Evolutionary conservation across 2,113 vertebrate genomes (phyloP), one percentile per base, ranked within the genome.

Genomic region (Siniperca knerii): DNA sequence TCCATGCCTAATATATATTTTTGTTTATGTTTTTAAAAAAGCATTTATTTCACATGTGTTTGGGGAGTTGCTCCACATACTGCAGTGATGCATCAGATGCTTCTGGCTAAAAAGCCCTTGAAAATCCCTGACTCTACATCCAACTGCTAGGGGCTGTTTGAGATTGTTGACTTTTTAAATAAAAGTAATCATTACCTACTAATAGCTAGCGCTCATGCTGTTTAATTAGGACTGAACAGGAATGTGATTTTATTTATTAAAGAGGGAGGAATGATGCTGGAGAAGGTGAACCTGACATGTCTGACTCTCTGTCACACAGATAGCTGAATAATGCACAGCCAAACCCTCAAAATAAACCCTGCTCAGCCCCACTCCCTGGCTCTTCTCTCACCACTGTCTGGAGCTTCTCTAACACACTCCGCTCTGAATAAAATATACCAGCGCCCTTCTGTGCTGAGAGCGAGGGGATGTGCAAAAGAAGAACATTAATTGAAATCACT

Each of bases 271-370:
- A 52, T 83, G 76, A 69, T 77, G 74, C 72, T 60, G 71, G 60
- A 75, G 77, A 79, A 86, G 84, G 79, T 79, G 80, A 89, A 64
- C 35, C 68, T 89, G 91, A 89, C 77, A 80, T 72, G 66, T 72
- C 85, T 90, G 86, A 87, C 57, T 82, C 75, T 65, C 81, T 79
- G 83, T 81, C 86, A 79, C 86, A 81, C 46, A n/a, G 79, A 74
- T 77, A 60, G 75, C 75, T 93, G 88, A 94, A 94, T 94, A 95
- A 94, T 93, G 92, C 83, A 93, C 92, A 48, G 61, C 52, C 75
- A 73, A 89, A 90, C 62, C 81, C 89, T 89, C 79, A 86, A 89
- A 90, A 90, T 87, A 86, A 91, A 81, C 72, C 79, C 60, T 72
- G n/a, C 57, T 60, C 60, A 29, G 71, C 71, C 69, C 50, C 33